Percentiles rank a stretch among this genome's conserved stretches.
Evolutionary conservation across 2,113 vertebrate genomes (phyloP).

Genomic region (Entomyzon cyanotis): DNA sequence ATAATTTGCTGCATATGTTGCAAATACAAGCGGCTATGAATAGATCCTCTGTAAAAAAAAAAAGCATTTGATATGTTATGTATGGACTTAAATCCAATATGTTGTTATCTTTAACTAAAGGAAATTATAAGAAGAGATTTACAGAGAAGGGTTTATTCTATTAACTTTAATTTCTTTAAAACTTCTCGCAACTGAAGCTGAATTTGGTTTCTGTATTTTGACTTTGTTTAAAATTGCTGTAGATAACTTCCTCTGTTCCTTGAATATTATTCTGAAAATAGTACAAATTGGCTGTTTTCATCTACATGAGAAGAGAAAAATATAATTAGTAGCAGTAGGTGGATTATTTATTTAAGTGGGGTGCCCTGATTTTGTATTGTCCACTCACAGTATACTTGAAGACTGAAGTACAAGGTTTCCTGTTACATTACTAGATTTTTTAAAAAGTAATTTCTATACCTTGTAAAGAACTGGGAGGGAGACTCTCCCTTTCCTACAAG

Average conservation of each 20-base stretch:
- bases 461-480: background rate
- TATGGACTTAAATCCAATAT: constrained; percentile 59
- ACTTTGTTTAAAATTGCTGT: background rate
- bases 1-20: constrained; percentile 71
- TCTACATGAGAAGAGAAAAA: constrained; percentile 1
- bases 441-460: background rate
- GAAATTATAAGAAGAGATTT: constrained; percentile 50
- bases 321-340: background rate
- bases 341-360: constrained; percentile 29
- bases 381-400: background rate
- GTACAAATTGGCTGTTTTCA: constrained; percentile 26
- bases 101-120: constrained; percentile 65
- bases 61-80: constrained; percentile 47
- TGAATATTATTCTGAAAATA: constrained; percentile 13
- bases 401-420: background rate
- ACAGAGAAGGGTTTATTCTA: constrained; percentile 33
- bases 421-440: background rate
- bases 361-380: background rate
- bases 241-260: constrained; percentile 14
- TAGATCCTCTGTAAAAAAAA: constrained; percentile 64
- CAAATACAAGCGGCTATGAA: constrained; percentile 56
- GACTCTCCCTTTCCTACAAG: background rate
- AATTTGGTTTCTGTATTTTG: constrained; percentile 26
- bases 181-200: background rate
- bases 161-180: constrained; percentile 53